Base-by-base conservation (phyloP, 2,797 vertebrate genomes). In the Gephyroberyx darwinii region DNA sequence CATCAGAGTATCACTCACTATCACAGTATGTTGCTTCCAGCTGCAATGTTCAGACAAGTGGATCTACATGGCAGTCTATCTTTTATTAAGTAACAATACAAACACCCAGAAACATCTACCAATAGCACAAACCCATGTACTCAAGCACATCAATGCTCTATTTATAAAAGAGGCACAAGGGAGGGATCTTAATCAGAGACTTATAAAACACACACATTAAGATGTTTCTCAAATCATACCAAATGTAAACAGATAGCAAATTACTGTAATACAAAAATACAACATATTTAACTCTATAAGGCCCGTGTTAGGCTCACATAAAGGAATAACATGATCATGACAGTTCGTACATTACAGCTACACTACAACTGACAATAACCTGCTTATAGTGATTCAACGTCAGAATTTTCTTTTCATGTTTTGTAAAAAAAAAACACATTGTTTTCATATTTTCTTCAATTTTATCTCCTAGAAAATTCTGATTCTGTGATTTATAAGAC, bases 191-290 rank as follows among this genome's bases (percentile, higher is more conserved):
- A 89, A 89, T 91, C 81, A 84, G 91, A 88, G 90, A 94, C 90
- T 83, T 93, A 92, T 80, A 93, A 91, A 90, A 94, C 88, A 90
- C 86, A 90, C 85, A 90, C 91, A 84, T 88, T 86, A 90, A 93
- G 80, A 92, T 91, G 91, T 93, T 90, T 92, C 88, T 93, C 84
- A 90, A 94, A 92, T 92, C 90, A 88, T 90, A 92, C 89, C 89
- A 91, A 93, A 92, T 90, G 92, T 95, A 91, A 92, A 95, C 93
- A 93, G 91, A 94, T 93, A 90, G 91, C 92, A 95, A 95, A 84
- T 91, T 90, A 94, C 93, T 90, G 88, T 91, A 93, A 93, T 96
- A 97, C 95, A 96, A 97, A 97, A 97, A 96, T 96, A 96, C 94
- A 92, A 96, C 94, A 94, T 93, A 91, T 93, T 92, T 84, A 83